These are phyloP conservation scores for Cephalopholis sonnerati DNA, from an alignment of 2,113 vertebrate species.

Conservation along the genomic window DNA sequence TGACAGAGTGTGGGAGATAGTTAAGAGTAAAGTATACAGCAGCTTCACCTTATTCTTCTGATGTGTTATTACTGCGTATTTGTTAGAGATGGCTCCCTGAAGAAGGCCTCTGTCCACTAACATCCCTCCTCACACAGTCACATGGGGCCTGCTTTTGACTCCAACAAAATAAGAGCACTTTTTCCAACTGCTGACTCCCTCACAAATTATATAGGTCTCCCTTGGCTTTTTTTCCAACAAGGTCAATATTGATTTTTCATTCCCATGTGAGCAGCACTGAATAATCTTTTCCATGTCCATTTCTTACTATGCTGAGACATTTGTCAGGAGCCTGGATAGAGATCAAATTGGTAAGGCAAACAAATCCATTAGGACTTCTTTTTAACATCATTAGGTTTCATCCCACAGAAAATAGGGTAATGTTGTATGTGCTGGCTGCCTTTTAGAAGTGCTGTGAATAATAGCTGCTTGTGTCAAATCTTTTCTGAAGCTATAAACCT, in stretches of 20 bases:
- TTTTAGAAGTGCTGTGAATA: slow-evolving; percentile 50
- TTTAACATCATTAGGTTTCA: slow-evolving; percentile 63
- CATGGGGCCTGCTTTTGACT: not conserved
- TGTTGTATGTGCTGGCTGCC: slow-evolving; percentile 44
- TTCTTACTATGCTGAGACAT: slow-evolving; percentile 58
- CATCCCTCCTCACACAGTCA: slow-evolving; percentile 39
- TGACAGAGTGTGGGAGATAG: not conserved
- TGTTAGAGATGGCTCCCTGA: slow-evolving; percentile 40
- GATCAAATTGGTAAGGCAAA: slow-evolving; percentile 64
- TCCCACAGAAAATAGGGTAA: slow-evolving; percentile 52
- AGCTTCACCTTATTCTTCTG: slow-evolving; percentile 33
- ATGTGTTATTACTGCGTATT: slow-evolving; percentile 62
- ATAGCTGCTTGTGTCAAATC: slow-evolving; percentile 20
- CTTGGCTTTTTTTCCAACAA: slow-evolving; percentile 51
- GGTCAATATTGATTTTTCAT: slow-evolving; percentile 78
- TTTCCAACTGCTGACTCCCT: slow-evolving; percentile 53
- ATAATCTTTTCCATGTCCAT: slow-evolving; percentile 64
- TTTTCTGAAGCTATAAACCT: slow-evolving; percentile 11
- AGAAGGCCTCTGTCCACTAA: slow-evolving; percentile 24
- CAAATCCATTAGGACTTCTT: slow-evolving; percentile 69
- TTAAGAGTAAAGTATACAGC: not conserved
- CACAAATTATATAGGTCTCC: slow-evolving; percentile 61
- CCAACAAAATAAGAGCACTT: slow-evolving; percentile 20
- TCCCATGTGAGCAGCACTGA: slow-evolving; percentile 59
- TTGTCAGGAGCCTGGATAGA: slow-evolving; percentile 58